phyloP scores from a whole-genome alignment of 2,113 vertebrate genomes.

The Eleginops maclovinus region DNA sequence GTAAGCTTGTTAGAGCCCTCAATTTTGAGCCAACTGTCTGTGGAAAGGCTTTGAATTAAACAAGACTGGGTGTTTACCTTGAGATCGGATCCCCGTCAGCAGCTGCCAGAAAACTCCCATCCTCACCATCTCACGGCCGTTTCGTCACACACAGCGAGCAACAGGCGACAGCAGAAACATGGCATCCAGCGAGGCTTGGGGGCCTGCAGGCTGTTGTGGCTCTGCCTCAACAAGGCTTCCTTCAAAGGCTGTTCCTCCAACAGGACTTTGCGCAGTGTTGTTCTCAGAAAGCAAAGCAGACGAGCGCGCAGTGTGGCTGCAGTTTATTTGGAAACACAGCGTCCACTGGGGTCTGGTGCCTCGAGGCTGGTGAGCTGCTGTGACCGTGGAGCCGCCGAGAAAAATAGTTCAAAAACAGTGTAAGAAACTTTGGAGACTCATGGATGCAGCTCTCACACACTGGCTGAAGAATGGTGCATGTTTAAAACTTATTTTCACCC shows the following conservation, averaged over 20 bases:
- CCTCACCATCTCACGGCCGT: conserved; percentile 13
- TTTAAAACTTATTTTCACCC: no score
- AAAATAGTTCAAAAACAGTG: not conserved
- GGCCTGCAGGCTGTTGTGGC: conserved; percentile 38
- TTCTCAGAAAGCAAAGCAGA: not conserved
- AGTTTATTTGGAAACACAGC: conserved; percentile 27
- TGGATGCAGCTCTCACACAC: not conserved
- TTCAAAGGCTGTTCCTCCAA: conserved; percentile 42
- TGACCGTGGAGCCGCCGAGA: conserved; percentile 13
- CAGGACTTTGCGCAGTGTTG: not conserved
- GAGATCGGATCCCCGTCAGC: conserved; percentile 40
- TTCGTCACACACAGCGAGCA: conserved; percentile 38
- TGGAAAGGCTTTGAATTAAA: conserved; percentile 67
- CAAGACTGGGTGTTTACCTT: conserved; percentile 39
- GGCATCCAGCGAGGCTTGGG: conserved; percentile 41
- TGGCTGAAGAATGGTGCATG: no score
- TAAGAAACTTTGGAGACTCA: not conserved
- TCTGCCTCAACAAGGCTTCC: conserved; percentile 42
- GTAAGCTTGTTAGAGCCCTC: conserved; percentile 51
- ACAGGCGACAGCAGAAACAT: conserved; percentile 4
- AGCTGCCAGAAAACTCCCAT: conserved; percentile 40
- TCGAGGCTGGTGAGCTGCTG: conserved; percentile 17
- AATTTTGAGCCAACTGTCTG: conserved; percentile 38
- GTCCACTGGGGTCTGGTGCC: not conserved
- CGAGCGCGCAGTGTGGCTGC: conserved; percentile 1